Conservation (phyloP, 2,113 vertebrate species). For the Ondatra zibethicus region DNA sequence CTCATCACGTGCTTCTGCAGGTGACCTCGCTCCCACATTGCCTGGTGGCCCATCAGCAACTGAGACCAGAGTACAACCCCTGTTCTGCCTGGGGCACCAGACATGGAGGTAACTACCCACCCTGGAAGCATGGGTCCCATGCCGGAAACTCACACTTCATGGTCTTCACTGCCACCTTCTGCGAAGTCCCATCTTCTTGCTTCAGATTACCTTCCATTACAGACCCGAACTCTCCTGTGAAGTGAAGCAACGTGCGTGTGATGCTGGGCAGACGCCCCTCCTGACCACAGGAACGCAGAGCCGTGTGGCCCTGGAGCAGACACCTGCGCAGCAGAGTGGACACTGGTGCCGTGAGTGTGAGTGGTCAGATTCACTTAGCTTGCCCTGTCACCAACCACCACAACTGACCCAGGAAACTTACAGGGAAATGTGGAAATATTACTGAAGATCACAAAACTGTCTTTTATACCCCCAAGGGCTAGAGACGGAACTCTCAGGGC, state of each 20-base stretch:
- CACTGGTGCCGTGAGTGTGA: neutral
- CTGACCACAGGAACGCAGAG: neutral
- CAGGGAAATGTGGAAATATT: neutral
- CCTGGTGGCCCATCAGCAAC: neutral
- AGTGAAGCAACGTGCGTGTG: neutral
- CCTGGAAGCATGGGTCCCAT: neutral
- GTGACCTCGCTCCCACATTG: neutral
- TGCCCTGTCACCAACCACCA: neutral
- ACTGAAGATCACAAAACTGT: neutral
- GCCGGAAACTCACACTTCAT: slow-evolving; percentile 94
- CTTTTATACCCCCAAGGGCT: neutral
- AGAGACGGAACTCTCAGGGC: neutral
- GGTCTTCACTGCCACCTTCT: slow-evolving; percentile 99
- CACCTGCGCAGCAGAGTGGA: fast-evolving
- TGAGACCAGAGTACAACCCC: neutral
- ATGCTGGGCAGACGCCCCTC: neutral
- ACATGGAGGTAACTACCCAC: neutral
- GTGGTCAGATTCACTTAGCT: neutral
- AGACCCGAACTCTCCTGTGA: slow-evolving; percentile 97
- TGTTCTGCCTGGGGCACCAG: neutral
- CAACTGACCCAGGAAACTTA: neutral
- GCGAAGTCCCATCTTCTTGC: slow-evolving; percentile 86
- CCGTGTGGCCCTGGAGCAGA: neutral
- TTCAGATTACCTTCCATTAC: slow-evolving; percentile 95
- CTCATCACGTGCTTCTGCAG: neutral